Conservation (phyloP, 2,113 vertebrate genomes). For the Ailurus styani region DNA sequence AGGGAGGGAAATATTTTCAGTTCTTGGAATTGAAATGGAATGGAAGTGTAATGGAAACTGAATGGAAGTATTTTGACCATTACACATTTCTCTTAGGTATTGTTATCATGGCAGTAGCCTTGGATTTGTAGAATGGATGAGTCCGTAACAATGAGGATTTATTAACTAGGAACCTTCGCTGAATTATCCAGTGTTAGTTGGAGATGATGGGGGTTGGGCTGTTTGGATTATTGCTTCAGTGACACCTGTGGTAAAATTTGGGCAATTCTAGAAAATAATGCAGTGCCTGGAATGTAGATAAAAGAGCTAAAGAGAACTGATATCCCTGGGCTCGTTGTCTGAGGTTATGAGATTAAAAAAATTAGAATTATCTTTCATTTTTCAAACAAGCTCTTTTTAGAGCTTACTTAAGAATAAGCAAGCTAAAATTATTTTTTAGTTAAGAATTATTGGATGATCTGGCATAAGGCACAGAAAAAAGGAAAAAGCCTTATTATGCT, state of each 20-base stretch:
- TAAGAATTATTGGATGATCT: slow-evolving; percentile 14
- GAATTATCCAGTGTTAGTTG: neutral
- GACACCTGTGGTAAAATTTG: neutral
- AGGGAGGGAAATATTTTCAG: neutral
- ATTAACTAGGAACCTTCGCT: neutral
- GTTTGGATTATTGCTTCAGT: neutral
- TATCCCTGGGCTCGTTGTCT: neutral
- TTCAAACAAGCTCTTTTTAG: neutral
- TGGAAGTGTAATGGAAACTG: no score
- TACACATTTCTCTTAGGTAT: neutral
- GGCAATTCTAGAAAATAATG: neutral
- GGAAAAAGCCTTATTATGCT: neutral
- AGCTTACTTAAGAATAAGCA: slow-evolving; percentile 7
- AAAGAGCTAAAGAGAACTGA: neutral
- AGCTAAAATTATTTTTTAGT: slow-evolving; percentile 19
- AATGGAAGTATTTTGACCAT: neutral
- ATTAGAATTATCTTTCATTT: neutral
- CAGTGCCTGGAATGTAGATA: neutral
- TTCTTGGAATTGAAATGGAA: no score
- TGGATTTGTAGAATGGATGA: neutral
- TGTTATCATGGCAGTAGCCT: no score
- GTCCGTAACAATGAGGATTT: neutral
- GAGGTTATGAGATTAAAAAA: neutral
- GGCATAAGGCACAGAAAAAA: neutral
- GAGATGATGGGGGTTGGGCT: neutral